Conservation (phyloP, 1,140 invertebrate species). For the Arctopsyche grandis region DNA sequence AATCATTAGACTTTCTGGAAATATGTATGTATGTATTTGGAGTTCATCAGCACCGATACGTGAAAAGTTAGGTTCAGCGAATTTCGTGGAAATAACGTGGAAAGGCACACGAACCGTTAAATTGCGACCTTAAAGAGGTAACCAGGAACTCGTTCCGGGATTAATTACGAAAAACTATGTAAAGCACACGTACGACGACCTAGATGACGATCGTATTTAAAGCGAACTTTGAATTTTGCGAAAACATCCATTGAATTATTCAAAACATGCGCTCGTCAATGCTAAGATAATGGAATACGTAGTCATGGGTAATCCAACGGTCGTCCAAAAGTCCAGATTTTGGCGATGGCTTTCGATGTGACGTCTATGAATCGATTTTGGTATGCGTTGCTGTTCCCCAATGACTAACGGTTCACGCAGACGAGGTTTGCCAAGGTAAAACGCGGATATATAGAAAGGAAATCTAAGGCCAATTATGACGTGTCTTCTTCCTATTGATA, state of each 20-base stretch:
- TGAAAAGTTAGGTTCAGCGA: neutral
- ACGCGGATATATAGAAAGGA: conserved; percentile 8
- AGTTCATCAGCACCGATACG: neutral
- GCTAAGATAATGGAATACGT: too few relatives aligned
- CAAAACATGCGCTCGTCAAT: too few relatives aligned
- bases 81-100: neutral
- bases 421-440: neutral
- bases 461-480: too few relatives aligned
- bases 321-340: neutral
- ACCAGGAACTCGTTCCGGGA: neutral
- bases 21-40: too few relatives aligned
- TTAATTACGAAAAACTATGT: neutral
- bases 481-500: too few relatives aligned
- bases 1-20: too few relatives aligned
- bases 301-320: neutral
- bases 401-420: neutral
- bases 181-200: neutral
- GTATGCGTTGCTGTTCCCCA: neutral
- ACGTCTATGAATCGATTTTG: conserved; percentile 3
- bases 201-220: too few relatives aligned
- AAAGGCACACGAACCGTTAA: conserved; percentile 13
- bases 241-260: too few relatives aligned
- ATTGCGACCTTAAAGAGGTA: neutral
- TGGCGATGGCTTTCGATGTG: conserved; percentile 1
- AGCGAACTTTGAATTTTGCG: too few relatives aligned